phyloP scores from a whole-genome alignment of 2,113 vertebrate species.

The Oryzias curvinotus region DNA sequence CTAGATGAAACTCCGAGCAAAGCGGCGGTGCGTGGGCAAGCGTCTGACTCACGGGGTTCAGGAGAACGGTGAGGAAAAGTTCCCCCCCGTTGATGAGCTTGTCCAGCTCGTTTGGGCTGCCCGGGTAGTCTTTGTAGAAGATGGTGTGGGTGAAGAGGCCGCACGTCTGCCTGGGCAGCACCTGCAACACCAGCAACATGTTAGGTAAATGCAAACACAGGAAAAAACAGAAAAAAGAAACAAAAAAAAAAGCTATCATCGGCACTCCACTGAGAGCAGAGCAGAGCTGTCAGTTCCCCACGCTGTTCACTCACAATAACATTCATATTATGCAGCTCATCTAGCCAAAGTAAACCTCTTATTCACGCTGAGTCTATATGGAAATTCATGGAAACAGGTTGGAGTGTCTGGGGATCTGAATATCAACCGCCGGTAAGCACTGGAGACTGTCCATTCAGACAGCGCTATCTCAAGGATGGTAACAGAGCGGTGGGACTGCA shows the following conservation, averaged over 20 bases:
- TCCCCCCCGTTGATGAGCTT: conserved; percentile 97
- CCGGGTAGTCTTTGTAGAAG: conserved; percentile 96
- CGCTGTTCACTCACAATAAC: conserved; percentile 72
- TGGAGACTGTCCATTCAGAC: conserved; percentile 61
- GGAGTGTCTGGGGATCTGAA: conserved; percentile 69
- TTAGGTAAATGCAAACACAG: conserved; percentile 10
- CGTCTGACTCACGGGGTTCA: conserved; percentile 88
- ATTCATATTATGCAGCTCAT: conserved; percentile 75
- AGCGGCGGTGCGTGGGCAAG: conserved; percentile 6
- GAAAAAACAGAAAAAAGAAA: conserved; percentile 11
- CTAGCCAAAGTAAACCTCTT: conserved; percentile 71
- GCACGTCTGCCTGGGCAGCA: conserved; percentile 94
- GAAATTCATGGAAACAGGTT: conserved; percentile 75
- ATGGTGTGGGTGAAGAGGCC: conserved; percentile 98
- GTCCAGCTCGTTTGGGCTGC: conserved; percentile 93
- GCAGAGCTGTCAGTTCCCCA: conserved; percentile 47
- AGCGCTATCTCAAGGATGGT: conserved; percentile 60
- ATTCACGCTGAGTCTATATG: conserved; percentile 73
- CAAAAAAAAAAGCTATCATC: conserved; percentile 2
- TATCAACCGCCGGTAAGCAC: conserved; percentile 72
- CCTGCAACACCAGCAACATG: conserved; percentile 72
- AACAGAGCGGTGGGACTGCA: conserved; percentile 48
- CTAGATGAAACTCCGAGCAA: conserved; percentile 31
- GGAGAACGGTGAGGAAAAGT: conserved; percentile 93
- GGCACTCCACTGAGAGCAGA: conserved; percentile 38